Conservation (phyloP, 2,888 invertebrate species). For the Tachina lurida region DNA sequence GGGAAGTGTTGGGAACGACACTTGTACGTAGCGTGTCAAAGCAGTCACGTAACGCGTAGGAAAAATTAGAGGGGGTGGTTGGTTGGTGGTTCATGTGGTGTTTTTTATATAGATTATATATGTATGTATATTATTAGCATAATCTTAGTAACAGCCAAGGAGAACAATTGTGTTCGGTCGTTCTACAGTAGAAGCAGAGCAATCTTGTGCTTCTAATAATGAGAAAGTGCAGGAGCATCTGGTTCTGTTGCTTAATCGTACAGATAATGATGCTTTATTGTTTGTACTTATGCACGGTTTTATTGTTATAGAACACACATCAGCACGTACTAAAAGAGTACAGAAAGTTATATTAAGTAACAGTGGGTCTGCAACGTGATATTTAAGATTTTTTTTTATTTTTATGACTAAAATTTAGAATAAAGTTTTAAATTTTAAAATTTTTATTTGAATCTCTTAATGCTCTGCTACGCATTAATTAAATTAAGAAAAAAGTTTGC, state of each 20-base stretch:
- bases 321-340: slow-evolving; percentile 17
- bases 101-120: slow-evolving; percentile 18
- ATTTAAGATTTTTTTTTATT: too few relatives aligned
- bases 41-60: slow-evolving; percentile 37
- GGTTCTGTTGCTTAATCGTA: slow-evolving; percentile 73
- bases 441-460: too few relatives aligned
- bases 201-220: slow-evolving; percentile 8
- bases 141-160: slow-evolving; percentile 61
- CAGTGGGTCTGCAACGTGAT: background rate
- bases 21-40: slow-evolving; percentile 51
- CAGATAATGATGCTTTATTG: slow-evolving; percentile 75
- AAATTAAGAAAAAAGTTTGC: too few relatives aligned
- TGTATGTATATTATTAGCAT: slow-evolving; percentile 65
- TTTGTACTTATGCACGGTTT: slow-evolving; percentile 72
- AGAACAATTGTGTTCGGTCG: background rate
- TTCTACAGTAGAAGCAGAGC: background rate
- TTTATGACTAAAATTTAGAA: too few relatives aligned
- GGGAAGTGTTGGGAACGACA: slow-evolving; percentile 1
- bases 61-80: background rate
- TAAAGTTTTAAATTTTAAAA: too few relatives aligned
- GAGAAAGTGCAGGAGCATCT: slow-evolving; percentile 68
- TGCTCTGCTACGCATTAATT: too few relatives aligned
- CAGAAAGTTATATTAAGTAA: background rate
- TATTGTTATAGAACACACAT: slow-evolving; percentile 57
- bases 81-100: slow-evolving; percentile 11